Percentiles rank a stretch among this genome's conserved stretches.
Conservation (phyloP, 2,888 invertebrate species). For the Ophion costatus region DNA sequence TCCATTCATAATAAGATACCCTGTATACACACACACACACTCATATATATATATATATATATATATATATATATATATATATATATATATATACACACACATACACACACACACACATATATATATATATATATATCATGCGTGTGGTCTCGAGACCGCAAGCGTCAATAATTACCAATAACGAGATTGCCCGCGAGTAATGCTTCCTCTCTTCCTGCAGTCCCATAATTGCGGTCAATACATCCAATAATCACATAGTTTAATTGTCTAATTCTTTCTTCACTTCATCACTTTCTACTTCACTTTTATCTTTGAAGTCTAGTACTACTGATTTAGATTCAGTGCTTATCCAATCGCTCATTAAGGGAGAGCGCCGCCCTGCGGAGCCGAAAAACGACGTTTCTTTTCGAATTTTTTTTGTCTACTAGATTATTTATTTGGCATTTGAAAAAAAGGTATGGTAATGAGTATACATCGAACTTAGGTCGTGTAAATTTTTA, state of each 20-base stretch:
- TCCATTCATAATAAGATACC: too few species aligned
- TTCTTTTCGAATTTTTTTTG: too few species aligned
- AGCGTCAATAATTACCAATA: conserved; percentile 45
- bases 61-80: background rate
- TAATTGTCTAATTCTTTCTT: background rate
- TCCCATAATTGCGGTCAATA: conserved; percentile 6
- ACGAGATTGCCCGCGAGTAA: conserved; percentile 30
- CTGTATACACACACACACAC: too few species aligned
- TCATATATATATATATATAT: too few species aligned
- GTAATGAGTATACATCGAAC: too few species aligned
- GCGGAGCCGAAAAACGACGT: too few species aligned
- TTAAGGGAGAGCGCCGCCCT: too few species aligned
- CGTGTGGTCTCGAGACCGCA: conserved; percentile 36
- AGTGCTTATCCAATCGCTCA: background rate
- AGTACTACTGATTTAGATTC: background rate
- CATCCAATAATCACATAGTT: background rate
- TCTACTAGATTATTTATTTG: too few species aligned
- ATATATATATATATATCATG: conserved; percentile 7
- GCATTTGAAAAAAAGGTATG: too few species aligned
- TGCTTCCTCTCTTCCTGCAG: conserved; percentile 2
- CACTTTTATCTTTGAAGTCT: background rate
- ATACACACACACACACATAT: background rate
- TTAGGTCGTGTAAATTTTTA: too few species aligned
- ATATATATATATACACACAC: background rate
- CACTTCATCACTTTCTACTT: background rate